Conservation (phyloP, 1,140 invertebrate species). For the Polyergus mexicanus region DNA sequence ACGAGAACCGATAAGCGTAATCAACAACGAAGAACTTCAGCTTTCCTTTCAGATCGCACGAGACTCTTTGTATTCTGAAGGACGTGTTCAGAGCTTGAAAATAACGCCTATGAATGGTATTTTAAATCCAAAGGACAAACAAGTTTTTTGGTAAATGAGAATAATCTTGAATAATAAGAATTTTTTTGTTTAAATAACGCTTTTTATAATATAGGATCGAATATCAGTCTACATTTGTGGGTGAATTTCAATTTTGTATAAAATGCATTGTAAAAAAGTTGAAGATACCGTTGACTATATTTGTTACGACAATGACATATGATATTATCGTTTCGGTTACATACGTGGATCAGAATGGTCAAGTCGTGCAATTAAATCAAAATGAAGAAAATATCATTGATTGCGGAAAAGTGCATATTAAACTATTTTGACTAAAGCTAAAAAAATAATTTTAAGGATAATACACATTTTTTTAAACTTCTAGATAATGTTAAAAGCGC, state of each 20-base stretch:
- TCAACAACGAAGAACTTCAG: constrained; percentile 81
- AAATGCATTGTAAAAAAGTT: constrained; percentile 82
- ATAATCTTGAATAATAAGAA: neutral
- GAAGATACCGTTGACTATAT: constrained; percentile 79
- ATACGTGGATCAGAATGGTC: constrained; percentile 66
- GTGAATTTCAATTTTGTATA: constrained; percentile 80
- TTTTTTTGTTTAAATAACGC: neutral
- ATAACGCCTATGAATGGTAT: constrained; percentile 81
- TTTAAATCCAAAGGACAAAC: constrained; percentile 75
- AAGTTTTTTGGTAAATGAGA: constrained; percentile 72
- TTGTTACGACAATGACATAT: constrained; percentile 77
- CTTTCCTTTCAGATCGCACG: constrained; percentile 79
- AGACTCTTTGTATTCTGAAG: constrained; percentile 80
- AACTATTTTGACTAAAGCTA: neutral
- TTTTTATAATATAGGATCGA: constrained; percentile 78
- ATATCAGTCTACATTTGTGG: constrained; percentile 78
- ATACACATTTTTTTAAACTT: neutral
- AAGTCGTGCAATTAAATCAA: constrained; percentile 68
- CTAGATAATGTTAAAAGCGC: constrained; percentile 76
- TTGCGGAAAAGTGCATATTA: constrained; percentile 78
- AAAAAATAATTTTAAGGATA: neutral
- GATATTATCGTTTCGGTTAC: constrained; percentile 73
- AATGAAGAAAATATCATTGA: constrained; percentile 82
- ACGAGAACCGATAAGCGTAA: constrained; percentile 71
- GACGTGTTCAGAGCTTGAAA: constrained; percentile 75